Conservation (phyloP, 2,888 invertebrate genomes). For the Heliconius charithonia region DNA sequence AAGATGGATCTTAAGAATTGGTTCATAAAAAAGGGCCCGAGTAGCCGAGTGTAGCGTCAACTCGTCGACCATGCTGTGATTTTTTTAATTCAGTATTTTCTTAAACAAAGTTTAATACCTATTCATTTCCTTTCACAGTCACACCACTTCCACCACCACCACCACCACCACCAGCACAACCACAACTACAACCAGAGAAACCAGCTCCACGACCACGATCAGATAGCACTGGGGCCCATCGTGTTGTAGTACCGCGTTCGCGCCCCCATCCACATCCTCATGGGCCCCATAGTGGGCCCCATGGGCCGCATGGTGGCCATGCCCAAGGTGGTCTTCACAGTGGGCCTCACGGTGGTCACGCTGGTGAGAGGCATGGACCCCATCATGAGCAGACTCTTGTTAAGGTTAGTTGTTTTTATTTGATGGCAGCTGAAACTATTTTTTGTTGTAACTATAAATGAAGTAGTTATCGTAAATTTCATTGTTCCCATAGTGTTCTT, state of each 20-base stretch:
- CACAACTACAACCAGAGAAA: slow-evolving; percentile 31
- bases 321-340: background rate
- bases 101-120: background rate
- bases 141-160: background rate
- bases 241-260: slow-evolving; percentile 56
- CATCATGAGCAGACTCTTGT: slow-evolving; percentile 74
- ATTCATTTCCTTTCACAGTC: background rate
- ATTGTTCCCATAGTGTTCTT: too few relatives aligned
- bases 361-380: slow-evolving; percentile 41
- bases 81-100: background rate
- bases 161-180: slow-evolving; percentile 1
- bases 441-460: background rate
- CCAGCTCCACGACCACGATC: slow-evolving; percentile 30
- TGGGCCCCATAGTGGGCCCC: background rate
- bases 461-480: too few relatives aligned
- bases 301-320: background rate
- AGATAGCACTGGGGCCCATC: slow-evolving; percentile 51
- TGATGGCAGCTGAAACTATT: background rate
- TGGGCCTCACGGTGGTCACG: background rate
- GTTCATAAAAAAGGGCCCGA: too few relatives aligned
- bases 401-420: slow-evolving; percentile 59
- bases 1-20: too few relatives aligned
- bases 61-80: too few relatives aligned
- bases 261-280: slow-evolving; percentile 35
- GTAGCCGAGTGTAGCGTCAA: too few relatives aligned